Evolutionary conservation across 2,888 invertebrate genomes (phyloP).

Genomic region (Furcula furcula): DNA sequence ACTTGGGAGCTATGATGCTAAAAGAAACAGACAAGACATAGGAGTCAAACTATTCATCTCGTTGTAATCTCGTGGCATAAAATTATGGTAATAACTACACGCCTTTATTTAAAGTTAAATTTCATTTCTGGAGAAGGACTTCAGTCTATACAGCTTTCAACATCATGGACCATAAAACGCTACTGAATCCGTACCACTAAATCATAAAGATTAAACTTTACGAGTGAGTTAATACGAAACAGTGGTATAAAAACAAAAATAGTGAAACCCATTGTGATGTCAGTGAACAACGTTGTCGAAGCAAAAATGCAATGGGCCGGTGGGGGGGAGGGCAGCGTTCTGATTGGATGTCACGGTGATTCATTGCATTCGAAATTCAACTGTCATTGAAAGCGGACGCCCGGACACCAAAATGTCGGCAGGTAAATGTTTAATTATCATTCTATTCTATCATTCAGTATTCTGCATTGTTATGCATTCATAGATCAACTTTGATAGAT

Average conservation of each 20-base stretch:
- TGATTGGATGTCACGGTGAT: conserved; percentile 48
- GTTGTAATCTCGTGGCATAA: too few relatives aligned
- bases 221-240: conserved; percentile 15
- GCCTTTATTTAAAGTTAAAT: too few relatives aligned
- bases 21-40: too few relatives aligned
- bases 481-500: too few relatives aligned
- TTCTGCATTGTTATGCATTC: neutral
- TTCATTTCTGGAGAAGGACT: too few relatives aligned
- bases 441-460: neutral
- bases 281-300: conserved; percentile 54
- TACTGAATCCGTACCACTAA: too few relatives aligned
- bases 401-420: conserved; percentile 63
- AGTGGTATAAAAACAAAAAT: conserved; percentile 25
- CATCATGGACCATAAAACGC: too few relatives aligned
- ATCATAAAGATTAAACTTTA: too few relatives aligned
- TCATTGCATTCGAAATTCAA: conserved; percentile 42
- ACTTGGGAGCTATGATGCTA: too few relatives aligned
- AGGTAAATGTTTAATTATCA: conserved; percentile 48
- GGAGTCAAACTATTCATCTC: too few relatives aligned
- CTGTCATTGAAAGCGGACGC: conserved; percentile 43
- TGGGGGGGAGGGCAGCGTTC: conserved; percentile 48
- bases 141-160: too few relatives aligned
- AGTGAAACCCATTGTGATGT: conserved; percentile 49
- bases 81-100: too few relatives aligned
- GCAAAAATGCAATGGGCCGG: conserved; percentile 71